Percentiles rank a stretch among this genome's conserved stretches.
Evolutionary conservation across 2,797 vertebrate genomes (phyloP).

Genomic region (Harpagifer antarcticus): DNA sequence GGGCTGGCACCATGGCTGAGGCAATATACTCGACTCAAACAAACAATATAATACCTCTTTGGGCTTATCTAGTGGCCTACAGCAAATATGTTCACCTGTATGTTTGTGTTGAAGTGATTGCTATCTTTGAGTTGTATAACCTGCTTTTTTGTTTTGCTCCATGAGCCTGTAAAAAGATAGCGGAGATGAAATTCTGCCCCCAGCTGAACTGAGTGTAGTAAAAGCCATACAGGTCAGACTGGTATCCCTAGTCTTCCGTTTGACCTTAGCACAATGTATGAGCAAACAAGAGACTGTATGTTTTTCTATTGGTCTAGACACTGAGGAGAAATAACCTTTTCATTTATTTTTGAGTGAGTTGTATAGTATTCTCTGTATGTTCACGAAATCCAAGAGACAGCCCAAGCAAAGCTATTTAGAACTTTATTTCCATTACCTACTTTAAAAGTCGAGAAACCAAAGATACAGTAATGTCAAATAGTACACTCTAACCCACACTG

Average conservation of each 20-base stretch:
- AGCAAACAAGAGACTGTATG: constrained; percentile 5
- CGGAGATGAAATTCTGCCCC: constrained; percentile 44
- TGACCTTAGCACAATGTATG: constrained; percentile 6
- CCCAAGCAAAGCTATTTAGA: neutral
- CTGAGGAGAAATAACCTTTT: constrained; percentile 12
- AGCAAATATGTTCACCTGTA: neutral
- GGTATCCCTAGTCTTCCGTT: constrained; percentile 39
- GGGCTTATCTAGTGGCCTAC: neutral
- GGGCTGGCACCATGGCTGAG: constrained; percentile 39
- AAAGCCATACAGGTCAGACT: constrained; percentile 31
- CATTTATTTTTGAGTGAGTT: neutral
- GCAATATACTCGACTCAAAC: constrained; percentile 15
- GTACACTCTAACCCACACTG: neutral
- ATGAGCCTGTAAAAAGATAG: constrained; percentile 30
- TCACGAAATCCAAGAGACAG: constrained; percentile 1
- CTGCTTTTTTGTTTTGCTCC: constrained; percentile 16
- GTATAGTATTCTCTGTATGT: neutral
- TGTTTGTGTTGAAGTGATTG: neutral
- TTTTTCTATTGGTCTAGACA: constrained; percentile 38
- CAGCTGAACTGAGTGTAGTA: constrained; percentile 24
- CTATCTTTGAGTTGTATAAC: neutral
- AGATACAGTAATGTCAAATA: neutral
- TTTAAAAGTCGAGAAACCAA: neutral
- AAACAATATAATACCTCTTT: constrained; percentile 22
- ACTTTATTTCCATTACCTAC: neutral